Conservation (phyloP, 2,888 invertebrate genomes). For the Zaprionus bogoriensis region DNA sequence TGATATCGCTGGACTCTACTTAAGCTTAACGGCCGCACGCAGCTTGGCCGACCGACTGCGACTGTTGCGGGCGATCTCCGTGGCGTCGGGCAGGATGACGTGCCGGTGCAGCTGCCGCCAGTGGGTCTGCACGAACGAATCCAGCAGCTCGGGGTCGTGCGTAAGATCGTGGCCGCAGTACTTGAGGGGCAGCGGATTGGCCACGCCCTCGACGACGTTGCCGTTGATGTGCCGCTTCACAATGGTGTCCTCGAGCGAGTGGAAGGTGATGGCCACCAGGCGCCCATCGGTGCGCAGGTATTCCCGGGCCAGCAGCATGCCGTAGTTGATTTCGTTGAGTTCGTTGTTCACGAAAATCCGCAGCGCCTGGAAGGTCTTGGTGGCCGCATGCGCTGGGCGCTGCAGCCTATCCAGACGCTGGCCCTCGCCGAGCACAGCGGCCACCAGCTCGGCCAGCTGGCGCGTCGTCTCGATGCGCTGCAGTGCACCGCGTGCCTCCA, state of each 20-base stretch:
- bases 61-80: constrained; percentile 91
- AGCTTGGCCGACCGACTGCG: constrained; percentile 94
- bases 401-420: constrained; percentile 88
- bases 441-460: constrained; percentile 90
- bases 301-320: constrained; percentile 89
- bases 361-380: constrained; percentile 95
- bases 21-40: constrained; percentile 90
- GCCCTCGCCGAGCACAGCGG: constrained; percentile 85
- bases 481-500: constrained; percentile 91
- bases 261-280: constrained; percentile 93
- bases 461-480: constrained; percentile 91
- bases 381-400: constrained; percentile 91
- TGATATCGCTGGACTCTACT: constrained; percentile 41
- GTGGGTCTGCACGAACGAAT: constrained; percentile 85
- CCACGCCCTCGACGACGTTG: constrained; percentile 88
- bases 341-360: constrained; percentile 98
- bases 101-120: constrained; percentile 93
- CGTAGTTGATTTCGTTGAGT: constrained; percentile 96
- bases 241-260: constrained; percentile 96
- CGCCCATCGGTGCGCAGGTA: constrained; percentile 91
- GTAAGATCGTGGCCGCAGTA: constrained; percentile 86
- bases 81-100: constrained; percentile 88
- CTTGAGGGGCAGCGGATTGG: constrained; percentile 89
- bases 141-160: constrained; percentile 86
- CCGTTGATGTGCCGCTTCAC: constrained; percentile 94